Base-by-base conservation (phyloP, 1,140 invertebrate species). In the Dufourea novaeangliae region DNA sequence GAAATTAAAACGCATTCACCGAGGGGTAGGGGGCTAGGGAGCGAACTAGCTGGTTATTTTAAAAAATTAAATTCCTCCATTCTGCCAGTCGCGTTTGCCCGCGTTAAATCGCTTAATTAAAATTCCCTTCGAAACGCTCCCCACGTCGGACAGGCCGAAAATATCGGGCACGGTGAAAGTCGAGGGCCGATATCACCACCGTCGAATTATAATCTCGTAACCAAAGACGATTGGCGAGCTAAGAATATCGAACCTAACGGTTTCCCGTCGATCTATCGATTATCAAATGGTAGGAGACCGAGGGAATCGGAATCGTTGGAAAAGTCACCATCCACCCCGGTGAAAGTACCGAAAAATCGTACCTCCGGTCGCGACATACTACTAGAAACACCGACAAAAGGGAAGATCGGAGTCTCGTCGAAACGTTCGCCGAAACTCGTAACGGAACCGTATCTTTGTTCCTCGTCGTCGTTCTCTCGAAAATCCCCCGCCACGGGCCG, bases 1-100 rank as follows among this genome's bases (percentile, higher is more conserved):
- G 41, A 76, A 76, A 76, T 76, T 76, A 76, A 76, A 76, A 76
- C 54, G 66, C 41, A 69, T 61, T 61, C 64, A 44, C n/a, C 0
- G n/a, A n/a, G 25, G 11, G n/a, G 12, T 14, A 27, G 27, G 17
- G 32, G 14, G 8, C 32, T 8, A 4, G 14, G n/a, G 7, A 25
- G 12, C 14, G 29, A 11, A 0, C 29, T 5, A 25, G 46, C 3
- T 50, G 52, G 29, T 69, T 75, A 59, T 68, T 68, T 75, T 20
- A 59, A 68, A 68, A 75, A 62, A 75, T 75, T 68, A 44, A 68
- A 75, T 68, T 57, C 54, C 64, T 69, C 73, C 17, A 46, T 44
- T n/a, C 39, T 39, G 3, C 11, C 0, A 8, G 66, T 63, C 59
- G 32, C 27, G 37, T 64, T 64, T 56, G 46, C 17, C 46, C 62